phyloP scores from a whole-genome alignment of 2,888 invertebrate species.

The Ophioninae sp. region DNA sequence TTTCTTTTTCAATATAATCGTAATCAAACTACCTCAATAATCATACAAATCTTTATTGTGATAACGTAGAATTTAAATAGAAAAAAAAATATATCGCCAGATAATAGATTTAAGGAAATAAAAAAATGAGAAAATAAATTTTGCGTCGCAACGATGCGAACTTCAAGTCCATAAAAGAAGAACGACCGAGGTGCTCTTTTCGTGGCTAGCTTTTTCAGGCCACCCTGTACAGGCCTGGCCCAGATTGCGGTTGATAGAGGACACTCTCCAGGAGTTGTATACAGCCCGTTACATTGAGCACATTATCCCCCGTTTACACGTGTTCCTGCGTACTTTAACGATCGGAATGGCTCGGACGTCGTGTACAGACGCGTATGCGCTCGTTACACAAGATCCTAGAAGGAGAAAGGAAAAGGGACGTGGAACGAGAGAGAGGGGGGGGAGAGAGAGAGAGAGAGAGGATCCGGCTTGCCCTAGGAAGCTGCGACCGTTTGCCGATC shows the following conservation, averaged over 20 bases:
- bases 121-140: too few species aligned
- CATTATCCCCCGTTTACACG: constrained; percentile 49
- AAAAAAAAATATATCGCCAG: too few species aligned
- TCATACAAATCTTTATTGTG: too few species aligned
- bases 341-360: constrained; percentile 26
- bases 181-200: too few species aligned
- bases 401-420: not conserved
- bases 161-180: too few species aligned
- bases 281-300: constrained; percentile 31
- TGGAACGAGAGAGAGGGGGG: constrained; percentile 2
- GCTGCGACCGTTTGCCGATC: constrained; percentile 63
- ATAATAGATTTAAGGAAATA: too few species aligned
- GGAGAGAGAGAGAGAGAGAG: not conserved
- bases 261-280: constrained; percentile 30
- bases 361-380: constrained; percentile 11
- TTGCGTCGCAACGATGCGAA: too few species aligned
- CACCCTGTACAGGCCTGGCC: not conserved
- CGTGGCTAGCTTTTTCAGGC: not conserved
- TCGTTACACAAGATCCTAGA: constrained; percentile 11
- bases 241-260: constrained; percentile 40
- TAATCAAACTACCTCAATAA: too few species aligned
- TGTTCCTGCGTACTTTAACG: constrained; percentile 35
- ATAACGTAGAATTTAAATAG: too few species aligned
- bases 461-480: constrained; percentile 64
- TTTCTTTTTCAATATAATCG: too few species aligned